These are phyloP conservation scores for Megaceryle maxima DNA, from an alignment of 2,113 vertebrate genomes.

Conservation along the genomic window DNA sequence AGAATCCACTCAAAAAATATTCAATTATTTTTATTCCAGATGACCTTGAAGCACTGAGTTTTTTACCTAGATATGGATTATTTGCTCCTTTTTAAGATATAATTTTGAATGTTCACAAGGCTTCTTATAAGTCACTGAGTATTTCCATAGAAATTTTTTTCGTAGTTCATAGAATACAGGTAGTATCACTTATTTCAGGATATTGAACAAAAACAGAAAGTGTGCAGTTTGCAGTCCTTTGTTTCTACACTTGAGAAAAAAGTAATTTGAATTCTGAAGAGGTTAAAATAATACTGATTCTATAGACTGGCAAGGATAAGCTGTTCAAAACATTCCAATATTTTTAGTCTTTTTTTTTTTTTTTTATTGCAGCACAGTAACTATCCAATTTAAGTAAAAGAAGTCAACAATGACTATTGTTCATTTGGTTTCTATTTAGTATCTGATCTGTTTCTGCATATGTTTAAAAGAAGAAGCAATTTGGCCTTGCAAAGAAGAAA, in stretches of 20 bases:
- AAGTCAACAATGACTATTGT: not conserved
- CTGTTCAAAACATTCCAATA: not conserved
- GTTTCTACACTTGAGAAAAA: not conserved
- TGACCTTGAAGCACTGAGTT: not conserved
- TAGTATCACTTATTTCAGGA: not conserved
- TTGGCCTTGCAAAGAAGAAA: conserved; percentile 5
- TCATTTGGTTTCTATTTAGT: conserved; percentile 19
- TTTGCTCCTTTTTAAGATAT: not conserved
- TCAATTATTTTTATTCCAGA: not conserved
- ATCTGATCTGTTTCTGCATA: not conserved
- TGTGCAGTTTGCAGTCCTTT: not conserved
- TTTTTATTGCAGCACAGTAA: not conserved
- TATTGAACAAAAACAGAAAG: not conserved
- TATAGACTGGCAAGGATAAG: not conserved
- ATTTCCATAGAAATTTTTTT: not conserved
- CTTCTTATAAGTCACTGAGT: not conserved
- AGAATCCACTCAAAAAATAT: not conserved
- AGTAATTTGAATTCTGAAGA: not conserved
- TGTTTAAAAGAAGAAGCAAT: not conserved
- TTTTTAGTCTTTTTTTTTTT: not conserved
- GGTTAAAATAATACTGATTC: not conserved
- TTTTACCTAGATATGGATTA: not conserved
- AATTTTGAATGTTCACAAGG: not conserved
- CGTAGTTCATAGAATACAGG: not conserved
- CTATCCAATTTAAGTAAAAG: not conserved